Evolutionary conservation across 2,113 vertebrate species (phyloP).

Genomic region (Marmota monax): DNA sequence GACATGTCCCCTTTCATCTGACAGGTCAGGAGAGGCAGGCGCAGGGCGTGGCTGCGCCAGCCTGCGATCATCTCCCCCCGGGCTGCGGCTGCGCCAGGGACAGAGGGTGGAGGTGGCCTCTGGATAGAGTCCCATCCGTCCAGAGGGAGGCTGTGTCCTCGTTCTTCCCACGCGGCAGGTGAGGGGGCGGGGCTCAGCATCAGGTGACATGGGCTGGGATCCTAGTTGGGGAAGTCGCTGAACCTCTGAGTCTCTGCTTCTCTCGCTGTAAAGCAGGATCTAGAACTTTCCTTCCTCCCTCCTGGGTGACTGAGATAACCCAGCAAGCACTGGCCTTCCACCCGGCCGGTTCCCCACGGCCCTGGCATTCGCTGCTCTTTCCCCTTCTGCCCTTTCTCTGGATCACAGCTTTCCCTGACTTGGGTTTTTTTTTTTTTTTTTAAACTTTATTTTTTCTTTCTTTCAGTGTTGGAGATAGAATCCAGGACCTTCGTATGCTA

Average conservation of each 20-base stretch:
- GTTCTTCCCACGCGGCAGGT: fast-evolving
- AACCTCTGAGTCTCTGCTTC: not conserved
- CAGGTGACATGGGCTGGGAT: not conserved
- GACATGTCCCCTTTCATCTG: slow-evolving; percentile 69
- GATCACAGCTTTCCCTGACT: not conserved
- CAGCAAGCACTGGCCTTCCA: fast-evolving
- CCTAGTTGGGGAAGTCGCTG: not conserved
- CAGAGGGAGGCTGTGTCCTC: fast-evolving
- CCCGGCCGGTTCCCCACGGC: fast-evolving
- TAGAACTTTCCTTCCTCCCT: not conserved
- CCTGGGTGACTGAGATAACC: not conserved
- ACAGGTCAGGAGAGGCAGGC: slow-evolving; percentile 65
- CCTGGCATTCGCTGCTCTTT: not conserved
- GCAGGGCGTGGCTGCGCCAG: not conserved
- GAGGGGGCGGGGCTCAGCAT: fast-evolving
- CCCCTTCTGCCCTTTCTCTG: not conserved
- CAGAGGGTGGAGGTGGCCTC: not conserved
- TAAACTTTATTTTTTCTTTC: too few relatives aligned
- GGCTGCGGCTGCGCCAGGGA: not conserved
- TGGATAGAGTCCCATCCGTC: not conserved
- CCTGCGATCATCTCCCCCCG: not conserved
- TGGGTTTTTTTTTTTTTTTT: not conserved
- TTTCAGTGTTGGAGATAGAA: too few relatives aligned
- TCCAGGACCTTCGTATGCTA: too few relatives aligned
- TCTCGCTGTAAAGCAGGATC: not conserved